These are phyloP conservation scores for Romanogobio albipinnatus DNA, from an alignment of 2,113 vertebrate genomes.

Conservation along the genomic window DNA sequence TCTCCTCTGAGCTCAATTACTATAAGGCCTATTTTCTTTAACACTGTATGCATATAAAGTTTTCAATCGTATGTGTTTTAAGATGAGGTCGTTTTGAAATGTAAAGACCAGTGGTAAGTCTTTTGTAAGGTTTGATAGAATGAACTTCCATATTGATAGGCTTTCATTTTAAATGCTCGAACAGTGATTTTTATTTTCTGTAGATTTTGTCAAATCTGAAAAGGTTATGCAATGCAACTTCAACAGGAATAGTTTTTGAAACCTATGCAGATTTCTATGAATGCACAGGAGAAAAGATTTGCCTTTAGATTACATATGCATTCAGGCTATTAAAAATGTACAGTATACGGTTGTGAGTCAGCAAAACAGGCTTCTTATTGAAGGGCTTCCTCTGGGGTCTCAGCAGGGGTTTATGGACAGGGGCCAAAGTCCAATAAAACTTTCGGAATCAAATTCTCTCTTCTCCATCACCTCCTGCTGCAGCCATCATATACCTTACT, in stretches of 20 bases:
- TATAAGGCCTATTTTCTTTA: not conserved
- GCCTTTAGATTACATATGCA: not conserved
- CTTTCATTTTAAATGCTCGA: not conserved
- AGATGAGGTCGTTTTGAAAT: not conserved
- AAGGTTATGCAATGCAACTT: not conserved
- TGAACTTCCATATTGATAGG: not conserved
- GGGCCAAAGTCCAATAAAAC: slow-evolving; percentile 46
- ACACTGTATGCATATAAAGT: not conserved
- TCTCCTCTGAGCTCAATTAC: slow-evolving; percentile 2
- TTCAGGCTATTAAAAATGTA: slow-evolving; percentile 33
- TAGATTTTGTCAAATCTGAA: not conserved
- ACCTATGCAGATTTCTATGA: slow-evolving; percentile 10
- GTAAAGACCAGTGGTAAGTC: not conserved
- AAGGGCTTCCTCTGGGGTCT: slow-evolving; percentile 29
- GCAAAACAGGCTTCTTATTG: slow-evolving; percentile 12
- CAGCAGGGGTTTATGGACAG: slow-evolving; percentile 29
- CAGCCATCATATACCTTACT: not conserved
- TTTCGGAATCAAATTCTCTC: slow-evolving; percentile 27
- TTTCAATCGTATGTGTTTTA: not conserved
- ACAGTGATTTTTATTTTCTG: not conserved
- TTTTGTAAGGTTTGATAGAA: not conserved
- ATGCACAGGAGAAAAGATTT: not conserved
- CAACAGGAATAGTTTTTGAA: not conserved
- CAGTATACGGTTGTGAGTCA: slow-evolving; percentile 14
- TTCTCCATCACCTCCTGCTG: not conserved